Evolutionary conservation across 2,797 vertebrate genomes (phyloP).

Genomic region (Rhinatrema bivittatum): DNA sequence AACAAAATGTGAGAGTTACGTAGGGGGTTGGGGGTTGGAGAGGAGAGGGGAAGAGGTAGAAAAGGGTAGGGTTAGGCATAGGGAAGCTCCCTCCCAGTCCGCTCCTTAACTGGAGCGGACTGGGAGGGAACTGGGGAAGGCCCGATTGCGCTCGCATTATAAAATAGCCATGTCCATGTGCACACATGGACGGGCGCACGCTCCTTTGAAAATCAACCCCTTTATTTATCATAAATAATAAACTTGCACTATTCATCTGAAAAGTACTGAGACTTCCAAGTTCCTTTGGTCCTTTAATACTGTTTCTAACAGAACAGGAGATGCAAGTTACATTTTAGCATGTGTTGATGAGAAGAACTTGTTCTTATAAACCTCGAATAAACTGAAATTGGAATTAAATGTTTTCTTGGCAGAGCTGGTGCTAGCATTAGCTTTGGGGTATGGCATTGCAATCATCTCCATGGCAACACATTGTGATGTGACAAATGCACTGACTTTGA

Average conservation of each 20-base stretch:
- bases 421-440: slow-evolving; percentile 48
- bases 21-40: no score
- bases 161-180: no score
- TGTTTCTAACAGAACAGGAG: slow-evolving; percentile 40
- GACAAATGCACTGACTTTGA: slow-evolving; percentile 18
- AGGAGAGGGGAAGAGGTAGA: no score
- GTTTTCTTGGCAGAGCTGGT: slow-evolving; percentile 41
- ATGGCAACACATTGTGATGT: slow-evolving; percentile 46
- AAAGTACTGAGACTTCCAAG: slow-evolving; percentile 26
- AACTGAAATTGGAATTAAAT: slow-evolving; percentile 47
- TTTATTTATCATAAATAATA: slow-evolving; percentile 26
- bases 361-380: slow-evolving; percentile 33
- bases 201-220: no score
- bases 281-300: slow-evolving; percentile 8
- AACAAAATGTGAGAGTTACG: no score
- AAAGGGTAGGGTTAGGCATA: no score
- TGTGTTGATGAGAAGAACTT: slow-evolving; percentile 20
- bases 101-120: slow-evolving; percentile 16
- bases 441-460: slow-evolving; percentile 42
- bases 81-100: no score
- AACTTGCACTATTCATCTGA: slow-evolving; percentile 17
- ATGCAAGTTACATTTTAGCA: slow-evolving; percentile 29
- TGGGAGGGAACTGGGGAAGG: no score
- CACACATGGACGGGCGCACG: no score
- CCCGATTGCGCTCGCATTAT: no score